These are phyloP conservation scores for Psittacula echo DNA, from an alignment of 2,797 vertebrate species.

Conservation along the genomic window DNA sequence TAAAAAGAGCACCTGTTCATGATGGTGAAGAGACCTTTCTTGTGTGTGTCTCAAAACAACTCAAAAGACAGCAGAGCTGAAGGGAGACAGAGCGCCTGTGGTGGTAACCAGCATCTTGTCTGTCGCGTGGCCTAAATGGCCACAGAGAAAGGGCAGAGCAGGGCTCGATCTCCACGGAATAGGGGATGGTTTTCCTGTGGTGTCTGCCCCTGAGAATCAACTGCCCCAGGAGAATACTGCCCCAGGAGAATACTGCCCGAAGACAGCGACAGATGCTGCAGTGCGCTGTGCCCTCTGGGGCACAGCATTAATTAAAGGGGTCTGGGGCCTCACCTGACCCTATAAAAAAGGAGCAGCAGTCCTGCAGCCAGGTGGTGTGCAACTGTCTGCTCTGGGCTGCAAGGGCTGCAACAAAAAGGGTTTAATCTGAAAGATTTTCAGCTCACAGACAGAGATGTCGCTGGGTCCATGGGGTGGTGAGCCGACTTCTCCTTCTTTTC, in stretches of 20 bases:
- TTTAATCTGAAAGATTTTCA: neutral
- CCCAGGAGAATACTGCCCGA: neutral
- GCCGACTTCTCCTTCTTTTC: neutral
- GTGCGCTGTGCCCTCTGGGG: neutral
- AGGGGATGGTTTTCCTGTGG: neutral
- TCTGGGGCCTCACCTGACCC: neutral
- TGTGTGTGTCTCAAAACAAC: neutral
- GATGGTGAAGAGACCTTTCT: neutral
- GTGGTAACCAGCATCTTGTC: neutral
- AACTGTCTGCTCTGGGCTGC: accelerated
- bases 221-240: neutral
- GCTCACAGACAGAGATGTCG: neutral
- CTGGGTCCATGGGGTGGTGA: neutral
- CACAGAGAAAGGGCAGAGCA: neutral
- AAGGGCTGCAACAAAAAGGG: neutral
- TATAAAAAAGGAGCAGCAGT: neutral
- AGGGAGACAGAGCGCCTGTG: neutral
- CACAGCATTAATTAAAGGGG: neutral
- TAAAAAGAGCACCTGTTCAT: neutral
- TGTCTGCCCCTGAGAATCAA: neutral
- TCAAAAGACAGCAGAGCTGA: neutral
- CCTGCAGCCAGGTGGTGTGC: neutral
- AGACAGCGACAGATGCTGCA: neutral
- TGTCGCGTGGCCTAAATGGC: neutral
- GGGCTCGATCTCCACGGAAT: neutral